These are phyloP conservation scores for Poecilobothrus nobilitatus DNA, from an alignment of 2,888 invertebrate genomes.

Conservation along the genomic window DNA sequence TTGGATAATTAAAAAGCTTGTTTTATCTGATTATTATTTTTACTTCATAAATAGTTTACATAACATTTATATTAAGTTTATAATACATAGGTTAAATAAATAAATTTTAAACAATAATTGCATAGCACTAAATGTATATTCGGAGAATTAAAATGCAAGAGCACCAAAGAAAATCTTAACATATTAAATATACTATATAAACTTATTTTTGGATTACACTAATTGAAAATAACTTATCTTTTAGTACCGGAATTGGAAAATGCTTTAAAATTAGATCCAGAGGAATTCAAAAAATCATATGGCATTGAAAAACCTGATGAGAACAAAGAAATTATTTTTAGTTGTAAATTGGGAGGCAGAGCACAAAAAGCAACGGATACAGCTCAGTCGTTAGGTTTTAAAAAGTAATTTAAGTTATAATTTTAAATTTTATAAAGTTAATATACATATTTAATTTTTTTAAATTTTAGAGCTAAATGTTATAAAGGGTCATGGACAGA, in stretches of 20 bases:
- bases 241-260: conserved; percentile 34
- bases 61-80: too few species aligned
- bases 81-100: too few species aligned
- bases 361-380: conserved; percentile 56
- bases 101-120: too few species aligned
- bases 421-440: conserved; percentile 19
- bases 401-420: too few species aligned
- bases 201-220: too few species aligned
- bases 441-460: conserved; percentile 14
- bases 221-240: conserved; percentile 2
- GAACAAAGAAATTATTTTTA: conserved; percentile 55
- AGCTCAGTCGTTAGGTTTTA: conserved; percentile 36
- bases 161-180: too few species aligned
- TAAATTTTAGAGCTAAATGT: conserved; percentile 33
- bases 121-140: too few species aligned
- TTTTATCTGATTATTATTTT: too few species aligned
- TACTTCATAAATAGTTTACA: too few species aligned
- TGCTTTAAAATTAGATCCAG: conserved; percentile 33
- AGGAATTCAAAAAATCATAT: conserved; percentile 39
- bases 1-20: neutral
- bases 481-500: conserved; percentile 44
- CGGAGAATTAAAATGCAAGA: too few species aligned
- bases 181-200: too few species aligned
- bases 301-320: conserved; percentile 51
- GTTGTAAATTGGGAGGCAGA: conserved; percentile 61